Evolutionary conservation across 2,797 vertebrate species (phyloP).

Genomic region (Sebastes minor): DNA sequence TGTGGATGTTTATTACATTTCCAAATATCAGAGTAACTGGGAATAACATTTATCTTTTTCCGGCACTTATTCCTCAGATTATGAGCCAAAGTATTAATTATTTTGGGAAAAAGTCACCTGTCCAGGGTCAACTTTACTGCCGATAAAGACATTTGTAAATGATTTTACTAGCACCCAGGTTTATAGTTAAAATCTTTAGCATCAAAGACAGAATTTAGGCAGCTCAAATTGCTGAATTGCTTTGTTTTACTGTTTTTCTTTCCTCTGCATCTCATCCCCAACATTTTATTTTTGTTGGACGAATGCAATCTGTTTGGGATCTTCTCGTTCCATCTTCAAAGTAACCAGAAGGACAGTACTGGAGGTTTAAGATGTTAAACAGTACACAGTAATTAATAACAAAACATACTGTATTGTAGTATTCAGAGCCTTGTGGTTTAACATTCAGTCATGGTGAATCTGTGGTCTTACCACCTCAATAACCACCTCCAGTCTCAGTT

Average conservation of each 20-base stretch:
- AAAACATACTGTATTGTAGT: neutral
- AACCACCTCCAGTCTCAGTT: neutral
- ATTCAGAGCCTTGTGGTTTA: neutral
- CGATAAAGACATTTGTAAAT: neutral
- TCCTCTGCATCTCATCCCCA: neutral
- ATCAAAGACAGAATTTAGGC: neutral
- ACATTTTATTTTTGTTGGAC: neutral
- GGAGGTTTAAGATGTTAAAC: neutral
- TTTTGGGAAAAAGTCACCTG: neutral
- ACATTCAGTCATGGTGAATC: neutral
- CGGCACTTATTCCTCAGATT: neutral
- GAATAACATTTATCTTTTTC: neutral
- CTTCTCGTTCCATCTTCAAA: neutral
- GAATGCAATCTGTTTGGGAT: neutral
- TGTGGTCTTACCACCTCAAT: constrained; percentile 1
- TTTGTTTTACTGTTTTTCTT: neutral
- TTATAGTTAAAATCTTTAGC: neutral
- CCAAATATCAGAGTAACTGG: neutral
- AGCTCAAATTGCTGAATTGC: neutral
- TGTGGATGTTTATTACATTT: neutral
- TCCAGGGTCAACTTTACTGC: neutral
- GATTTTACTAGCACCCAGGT: no score
- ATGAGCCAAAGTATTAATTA: neutral
- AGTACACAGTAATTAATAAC: neutral
- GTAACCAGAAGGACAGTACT: neutral